Percentiles rank a stretch among this genome's conserved stretches.
Conservation (phyloP, 2,797 vertebrate species). For the Bovichtus diacanthus region DNA sequence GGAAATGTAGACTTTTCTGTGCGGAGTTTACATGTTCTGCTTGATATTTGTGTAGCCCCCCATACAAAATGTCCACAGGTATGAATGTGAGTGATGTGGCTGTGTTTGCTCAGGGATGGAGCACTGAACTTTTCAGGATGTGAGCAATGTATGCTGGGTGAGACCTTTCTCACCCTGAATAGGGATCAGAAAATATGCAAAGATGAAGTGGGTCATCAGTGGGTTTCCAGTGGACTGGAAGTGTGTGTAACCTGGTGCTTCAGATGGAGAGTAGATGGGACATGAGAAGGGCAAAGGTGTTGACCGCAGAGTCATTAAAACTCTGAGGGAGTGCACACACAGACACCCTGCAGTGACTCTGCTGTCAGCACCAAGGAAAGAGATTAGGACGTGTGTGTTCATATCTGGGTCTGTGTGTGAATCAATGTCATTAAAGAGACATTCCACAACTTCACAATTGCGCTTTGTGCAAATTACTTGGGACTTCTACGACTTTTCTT, state of each 20-base stretch:
- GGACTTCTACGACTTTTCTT: background rate
- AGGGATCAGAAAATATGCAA: slow-evolving; percentile 21
- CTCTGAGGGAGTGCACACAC: slow-evolving; percentile 11
- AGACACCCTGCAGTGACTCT: slow-evolving; percentile 4
- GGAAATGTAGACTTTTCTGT: background rate
- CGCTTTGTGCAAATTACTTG: background rate
- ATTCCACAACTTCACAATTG: background rate
- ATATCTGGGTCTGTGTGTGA: background rate
- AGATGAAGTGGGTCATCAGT: slow-evolving; percentile 13
- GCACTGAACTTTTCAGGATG: slow-evolving; percentile 15
- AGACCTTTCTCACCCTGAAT: slow-evolving; percentile 19
- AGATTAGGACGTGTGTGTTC: slow-evolving; percentile 23
- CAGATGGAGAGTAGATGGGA: slow-evolving; percentile 35
- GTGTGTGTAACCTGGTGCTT: slow-evolving; percentile 38
- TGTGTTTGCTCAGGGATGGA: background rate
- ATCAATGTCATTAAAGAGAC: background rate
- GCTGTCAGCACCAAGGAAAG: slow-evolving; percentile 8
- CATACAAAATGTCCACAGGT: background rate
- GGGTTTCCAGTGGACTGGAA: slow-evolving; percentile 27
- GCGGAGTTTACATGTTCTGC: background rate
- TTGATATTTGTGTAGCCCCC: too few species aligned
- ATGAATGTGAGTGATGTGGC: background rate
- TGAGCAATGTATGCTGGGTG: background rate
- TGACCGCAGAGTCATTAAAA: slow-evolving; percentile 60
- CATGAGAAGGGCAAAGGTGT: slow-evolving; percentile 67